These are phyloP conservation scores for Oophaga sylvatica DNA, from an alignment of 2,797 vertebrate species.

Conservation along the genomic window DNA sequence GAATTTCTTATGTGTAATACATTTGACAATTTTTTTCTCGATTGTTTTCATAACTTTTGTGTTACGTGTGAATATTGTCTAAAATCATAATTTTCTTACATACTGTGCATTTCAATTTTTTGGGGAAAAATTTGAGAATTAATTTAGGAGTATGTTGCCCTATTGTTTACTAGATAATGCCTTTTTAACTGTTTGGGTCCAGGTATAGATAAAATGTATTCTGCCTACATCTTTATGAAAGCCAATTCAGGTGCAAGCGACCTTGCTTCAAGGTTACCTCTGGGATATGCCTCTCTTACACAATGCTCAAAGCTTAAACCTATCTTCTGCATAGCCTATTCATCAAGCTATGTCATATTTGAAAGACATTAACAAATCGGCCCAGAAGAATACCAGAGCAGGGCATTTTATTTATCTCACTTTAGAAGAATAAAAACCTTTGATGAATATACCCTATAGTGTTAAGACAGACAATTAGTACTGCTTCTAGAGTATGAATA, in stretches of 20 bases:
- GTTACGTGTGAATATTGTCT: too few species aligned
- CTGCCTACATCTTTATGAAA: background rate
- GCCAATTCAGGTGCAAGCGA: background rate
- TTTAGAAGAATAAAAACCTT: constrained; percentile 40
- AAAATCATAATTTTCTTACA: too few species aligned
- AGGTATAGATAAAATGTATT: background rate
- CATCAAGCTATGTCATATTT: constrained; percentile 38
- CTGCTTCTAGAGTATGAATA: constrained; percentile 37
- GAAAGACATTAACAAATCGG: constrained; percentile 25
- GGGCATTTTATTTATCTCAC: constrained; percentile 38
- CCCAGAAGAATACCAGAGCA: constrained; percentile 12
- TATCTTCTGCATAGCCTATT: constrained; percentile 22
- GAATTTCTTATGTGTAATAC: too few species aligned
- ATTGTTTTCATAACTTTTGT: too few species aligned
- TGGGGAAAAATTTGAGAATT: too few species aligned
- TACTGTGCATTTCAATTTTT: too few species aligned
- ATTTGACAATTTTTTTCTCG: too few species aligned
- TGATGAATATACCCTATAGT: constrained; percentile 50
- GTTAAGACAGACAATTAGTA: constrained; percentile 52
- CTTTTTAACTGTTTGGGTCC: background rate
- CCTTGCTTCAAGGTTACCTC: constrained; percentile 18
- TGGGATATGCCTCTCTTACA: constrained; percentile 6
- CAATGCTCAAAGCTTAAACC: background rate
- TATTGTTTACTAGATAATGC: background rate
- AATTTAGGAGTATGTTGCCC: too few species aligned